phyloP scores from a whole-genome alignment of 2,888 invertebrate species.

The Abrostola tripartita region DNA sequence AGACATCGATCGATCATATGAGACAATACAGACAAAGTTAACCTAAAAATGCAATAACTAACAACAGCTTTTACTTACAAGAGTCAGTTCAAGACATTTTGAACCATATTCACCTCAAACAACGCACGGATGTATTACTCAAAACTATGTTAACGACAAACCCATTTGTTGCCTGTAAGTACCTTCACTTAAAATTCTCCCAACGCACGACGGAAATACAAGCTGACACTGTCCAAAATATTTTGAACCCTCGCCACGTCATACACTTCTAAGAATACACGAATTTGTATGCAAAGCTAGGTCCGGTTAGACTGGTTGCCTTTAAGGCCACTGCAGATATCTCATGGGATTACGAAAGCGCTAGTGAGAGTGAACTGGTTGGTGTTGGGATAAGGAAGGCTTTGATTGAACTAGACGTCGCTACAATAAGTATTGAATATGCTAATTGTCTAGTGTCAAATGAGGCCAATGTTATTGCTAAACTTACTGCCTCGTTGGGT shows the following conservation, averaged over 20 bases:
- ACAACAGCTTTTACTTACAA: too few relatives aligned
- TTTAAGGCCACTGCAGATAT: constrained; percentile 69
- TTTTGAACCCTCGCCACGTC: constrained; percentile 17
- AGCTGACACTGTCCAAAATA: constrained; percentile 21
- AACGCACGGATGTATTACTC: not conserved
- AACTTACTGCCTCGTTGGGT: too few relatives aligned
- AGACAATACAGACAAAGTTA: too few relatives aligned
- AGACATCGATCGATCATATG: too few relatives aligned
- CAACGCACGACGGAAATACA: constrained; percentile 31
- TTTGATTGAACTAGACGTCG: constrained; percentile 3
- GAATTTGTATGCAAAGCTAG: constrained; percentile 30
- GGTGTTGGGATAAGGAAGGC: constrained; percentile 19
- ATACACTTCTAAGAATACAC: not conserved
- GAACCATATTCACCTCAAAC: not conserved
- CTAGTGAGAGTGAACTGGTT: constrained; percentile 69
- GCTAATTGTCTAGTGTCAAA: not conserved
- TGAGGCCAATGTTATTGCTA: not conserved
- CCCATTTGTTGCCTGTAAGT: constrained; percentile 7
- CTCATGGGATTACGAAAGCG: constrained; percentile 74
- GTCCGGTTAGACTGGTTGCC: constrained; percentile 54
- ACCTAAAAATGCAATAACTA: too few relatives aligned
- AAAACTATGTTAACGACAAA: constrained; percentile 26
- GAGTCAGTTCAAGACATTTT: not conserved
- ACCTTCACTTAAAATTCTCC: constrained; percentile 36
- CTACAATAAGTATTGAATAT: constrained; percentile 23